Conservation (phyloP, 1,140 invertebrate genomes). For the Halyomorpha halys region DNA sequence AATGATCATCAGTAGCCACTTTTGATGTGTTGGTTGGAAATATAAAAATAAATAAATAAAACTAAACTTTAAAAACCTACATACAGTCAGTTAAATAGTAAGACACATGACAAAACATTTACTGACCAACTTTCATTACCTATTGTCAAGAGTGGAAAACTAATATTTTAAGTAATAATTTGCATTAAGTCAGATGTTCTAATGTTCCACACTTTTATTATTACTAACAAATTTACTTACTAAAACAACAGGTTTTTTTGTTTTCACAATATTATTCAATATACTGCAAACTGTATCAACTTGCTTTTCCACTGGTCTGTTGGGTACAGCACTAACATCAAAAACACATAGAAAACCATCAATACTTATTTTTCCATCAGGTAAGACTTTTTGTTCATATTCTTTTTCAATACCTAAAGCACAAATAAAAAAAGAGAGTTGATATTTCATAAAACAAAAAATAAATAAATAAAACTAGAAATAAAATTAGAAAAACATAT, state of each 20-base stretch:
- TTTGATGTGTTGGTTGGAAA: too few relatives aligned
- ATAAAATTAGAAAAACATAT: too few relatives aligned
- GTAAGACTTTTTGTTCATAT: constrained; percentile 87
- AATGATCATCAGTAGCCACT: too few relatives aligned
- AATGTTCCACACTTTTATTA: too few relatives aligned
- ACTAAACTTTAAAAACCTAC: too few relatives aligned
- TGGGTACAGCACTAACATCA: constrained; percentile 86
- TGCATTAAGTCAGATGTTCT: too few relatives aligned
- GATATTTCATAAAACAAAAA: not conserved
- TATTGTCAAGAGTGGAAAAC: too few relatives aligned
- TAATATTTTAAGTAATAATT: too few relatives aligned
- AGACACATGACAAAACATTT: too few relatives aligned
- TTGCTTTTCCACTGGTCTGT: constrained; percentile 80
- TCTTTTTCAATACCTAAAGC: constrained; percentile 56
- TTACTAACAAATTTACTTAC: constrained; percentile 38
- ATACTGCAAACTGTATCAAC: constrained; percentile 72
- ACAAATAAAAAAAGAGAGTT: constrained; percentile 20
- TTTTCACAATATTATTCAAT: constrained; percentile 73
- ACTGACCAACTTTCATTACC: too few relatives aligned
- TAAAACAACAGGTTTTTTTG: constrained; percentile 90
- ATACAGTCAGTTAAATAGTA: too few relatives aligned
- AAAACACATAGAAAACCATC: constrained; percentile 95
- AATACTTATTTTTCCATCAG: constrained; percentile 84
- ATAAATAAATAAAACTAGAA: not conserved
- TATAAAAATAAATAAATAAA: too few relatives aligned